These are phyloP conservation scores for Aphelocoma californica DNA, from an alignment of 2,797 vertebrate species.

Conservation along the genomic window DNA sequence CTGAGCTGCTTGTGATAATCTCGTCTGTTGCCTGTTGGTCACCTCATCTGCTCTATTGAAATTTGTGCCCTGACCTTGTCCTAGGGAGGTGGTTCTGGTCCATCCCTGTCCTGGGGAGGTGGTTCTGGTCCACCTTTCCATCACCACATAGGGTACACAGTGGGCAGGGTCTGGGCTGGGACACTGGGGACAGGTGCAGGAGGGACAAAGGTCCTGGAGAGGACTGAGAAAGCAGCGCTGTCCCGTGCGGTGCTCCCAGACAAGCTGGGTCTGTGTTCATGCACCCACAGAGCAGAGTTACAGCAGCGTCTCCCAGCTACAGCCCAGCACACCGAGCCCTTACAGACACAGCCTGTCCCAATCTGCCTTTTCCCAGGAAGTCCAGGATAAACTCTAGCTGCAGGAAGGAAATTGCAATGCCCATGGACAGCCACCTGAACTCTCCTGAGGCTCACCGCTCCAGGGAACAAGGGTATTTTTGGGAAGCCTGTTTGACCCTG, in stretches of 20 bases:
- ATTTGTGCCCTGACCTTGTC: not conserved
- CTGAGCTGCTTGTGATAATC: fast-evolving
- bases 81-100: not conserved
- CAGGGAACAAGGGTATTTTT: not conserved
- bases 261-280: fast-evolving
- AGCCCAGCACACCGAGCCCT: fast-evolving
- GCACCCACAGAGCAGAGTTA: fast-evolving
- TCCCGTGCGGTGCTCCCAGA: not conserved
- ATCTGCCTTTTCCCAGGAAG: not conserved
- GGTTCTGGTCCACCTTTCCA: not conserved
- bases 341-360: not conserved
- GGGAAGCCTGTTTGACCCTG: not conserved
- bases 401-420: fast-evolving
- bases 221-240: not conserved
- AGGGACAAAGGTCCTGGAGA: not conserved
- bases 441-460: not conserved
- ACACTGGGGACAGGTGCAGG: fast-evolving
- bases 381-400: no score
- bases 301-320: not conserved
- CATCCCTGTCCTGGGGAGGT: no score
- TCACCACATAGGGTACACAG: fast-evolving
- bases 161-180: fast-evolving
- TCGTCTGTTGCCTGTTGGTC: fast-evolving
- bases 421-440: not conserved
- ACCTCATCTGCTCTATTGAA: fast-evolving